Evolutionary conservation across 1,140 invertebrate genomes (phyloP), one percentile per base, ranked within the genome.

Genomic region (Acyrthosiphon pisum): DNA sequence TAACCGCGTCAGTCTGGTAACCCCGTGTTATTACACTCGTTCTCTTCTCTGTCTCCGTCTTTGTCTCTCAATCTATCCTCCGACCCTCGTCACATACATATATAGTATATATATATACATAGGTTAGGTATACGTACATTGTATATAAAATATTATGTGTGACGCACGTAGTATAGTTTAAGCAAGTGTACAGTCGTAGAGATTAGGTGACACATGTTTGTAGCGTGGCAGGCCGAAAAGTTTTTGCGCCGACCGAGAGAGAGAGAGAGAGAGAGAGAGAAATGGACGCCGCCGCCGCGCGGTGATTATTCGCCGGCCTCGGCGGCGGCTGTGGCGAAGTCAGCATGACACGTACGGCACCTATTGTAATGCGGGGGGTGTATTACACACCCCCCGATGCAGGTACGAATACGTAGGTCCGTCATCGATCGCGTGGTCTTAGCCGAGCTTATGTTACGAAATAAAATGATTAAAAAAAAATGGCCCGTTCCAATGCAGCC

Each of bases 101-200:
- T 53, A 53, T 23, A 53, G n/a, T n/a, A n/a, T n/a, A 20, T 18
- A 1, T 30, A 53, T 53, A 53, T 23, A 53, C 23, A 6, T 53
- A 23, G 3, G 20, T 22, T 53, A 3, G 8, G 2, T 60, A n/a
- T n/a, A n/a, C n/a, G n/a, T 6, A n/a, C 30, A n/a, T 18, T 35
- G 60, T 35, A 76, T n/a, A 76, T 76, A n/a, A n/a, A 76, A 76
- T 76, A 76, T 76, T 76, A 76, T n/a, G 60, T 76, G 60, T 76
- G 60, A 76, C 60, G 60, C 60, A 76, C 60, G 30, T 76, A 18
- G 60, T n/a, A n/a, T 20, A n/a, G 30, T 68, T n/a, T 76, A 76
- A 76, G 30, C 60, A 18, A 76, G n/a, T n/a, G 60, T 53, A 18
- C 30, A 68, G 60, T n/a, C 60, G 60, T 18, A 76, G 30, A 76